Percentiles rank a stretch among this genome's conserved stretches.
Conservation (phyloP, 2,888 invertebrate genomes). For the Malthinus flaveolus region DNA sequence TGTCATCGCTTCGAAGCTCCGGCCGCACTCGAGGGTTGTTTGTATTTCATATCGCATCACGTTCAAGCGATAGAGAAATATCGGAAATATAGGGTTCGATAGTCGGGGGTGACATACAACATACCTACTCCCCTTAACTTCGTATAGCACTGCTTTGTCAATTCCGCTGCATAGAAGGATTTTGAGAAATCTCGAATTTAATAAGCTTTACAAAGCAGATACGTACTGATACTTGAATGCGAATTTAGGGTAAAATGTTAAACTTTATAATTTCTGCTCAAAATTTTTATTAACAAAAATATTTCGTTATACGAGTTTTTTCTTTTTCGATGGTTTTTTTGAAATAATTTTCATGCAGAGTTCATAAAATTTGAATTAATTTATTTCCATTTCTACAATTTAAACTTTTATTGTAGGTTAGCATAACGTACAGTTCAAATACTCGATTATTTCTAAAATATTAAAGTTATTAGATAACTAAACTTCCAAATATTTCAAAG, state of each 20-base stretch:
- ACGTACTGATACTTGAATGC: conserved; percentile 1
- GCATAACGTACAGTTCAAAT: no score
- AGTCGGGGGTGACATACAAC: conserved; percentile 20
- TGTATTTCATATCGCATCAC: conserved; percentile 32
- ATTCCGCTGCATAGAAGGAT: conserved; percentile 14
- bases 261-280: no score
- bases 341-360: no score
- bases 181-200: conserved; percentile 8
- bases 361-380: no score
- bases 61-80: conserved; percentile 30
- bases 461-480: no score
- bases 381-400: no score
- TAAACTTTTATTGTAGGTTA: no score
- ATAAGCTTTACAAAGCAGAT: conserved; percentile 4
- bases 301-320: no score
- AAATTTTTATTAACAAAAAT: no score
- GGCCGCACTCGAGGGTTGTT: conserved; percentile 37
- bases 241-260: conserved; percentile 3
- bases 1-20: conserved; percentile 40
- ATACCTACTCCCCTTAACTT: conserved; percentile 13
- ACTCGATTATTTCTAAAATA: no score
- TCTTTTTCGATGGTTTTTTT: no score
- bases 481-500: no score
- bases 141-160: conserved; percentile 12
- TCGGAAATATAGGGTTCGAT: conserved; percentile 28